Conservation (phyloP, 2,113 vertebrate genomes). For the Macroglossus sobrinus region DNA sequence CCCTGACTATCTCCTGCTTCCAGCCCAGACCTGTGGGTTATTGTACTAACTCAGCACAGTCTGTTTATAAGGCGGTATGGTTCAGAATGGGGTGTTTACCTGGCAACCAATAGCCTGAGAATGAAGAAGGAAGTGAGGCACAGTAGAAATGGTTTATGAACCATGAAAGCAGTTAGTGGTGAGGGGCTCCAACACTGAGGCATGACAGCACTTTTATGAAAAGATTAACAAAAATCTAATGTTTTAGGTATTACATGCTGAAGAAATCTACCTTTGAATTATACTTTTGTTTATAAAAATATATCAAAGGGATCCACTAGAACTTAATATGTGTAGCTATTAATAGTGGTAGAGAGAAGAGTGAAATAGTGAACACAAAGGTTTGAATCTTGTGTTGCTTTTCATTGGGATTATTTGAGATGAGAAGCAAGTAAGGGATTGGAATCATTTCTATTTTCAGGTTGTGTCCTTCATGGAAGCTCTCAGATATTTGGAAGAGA, state of each 20-base stretch:
- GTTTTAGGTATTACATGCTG: not conserved
- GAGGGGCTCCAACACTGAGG: not conserved
- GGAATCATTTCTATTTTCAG: not conserved
- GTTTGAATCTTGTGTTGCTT: not conserved
- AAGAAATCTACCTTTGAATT: not conserved
- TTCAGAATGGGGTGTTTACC: not conserved
- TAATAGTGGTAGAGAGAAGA: not conserved
- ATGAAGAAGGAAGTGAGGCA: not conserved
- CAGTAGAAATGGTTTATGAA: not conserved
- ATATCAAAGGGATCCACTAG: not conserved
- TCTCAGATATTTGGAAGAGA: not conserved
- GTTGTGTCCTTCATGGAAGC: not conserved
- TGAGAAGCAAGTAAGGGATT: fast-evolving
- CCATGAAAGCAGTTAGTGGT: not conserved
- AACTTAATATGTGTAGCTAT: not conserved
- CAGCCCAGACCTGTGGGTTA: not conserved
- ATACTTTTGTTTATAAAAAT: not conserved
- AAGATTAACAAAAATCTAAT: not conserved
- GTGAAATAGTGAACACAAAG: not conserved
- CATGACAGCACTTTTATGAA: not conserved
- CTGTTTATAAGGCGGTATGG: not conserved
- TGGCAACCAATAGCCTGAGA: not conserved
- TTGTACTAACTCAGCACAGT: not conserved
- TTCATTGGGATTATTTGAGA: not conserved
- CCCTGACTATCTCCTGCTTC: not conserved